Base-by-base conservation (phyloP, 2,113 vertebrate species). In the Leucopsar rothschildi region DNA sequence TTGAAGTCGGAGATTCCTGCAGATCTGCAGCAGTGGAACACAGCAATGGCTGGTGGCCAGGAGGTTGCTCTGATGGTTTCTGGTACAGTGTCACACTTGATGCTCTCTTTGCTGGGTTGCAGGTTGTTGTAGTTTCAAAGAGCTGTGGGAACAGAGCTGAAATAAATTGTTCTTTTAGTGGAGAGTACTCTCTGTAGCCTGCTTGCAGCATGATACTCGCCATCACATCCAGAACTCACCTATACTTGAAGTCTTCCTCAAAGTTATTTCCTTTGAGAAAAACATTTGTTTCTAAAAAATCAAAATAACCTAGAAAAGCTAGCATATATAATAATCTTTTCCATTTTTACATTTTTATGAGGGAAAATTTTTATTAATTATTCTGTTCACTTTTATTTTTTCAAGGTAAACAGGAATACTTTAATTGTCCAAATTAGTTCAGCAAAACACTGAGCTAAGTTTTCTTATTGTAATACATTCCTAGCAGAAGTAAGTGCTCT, bases 71-170 rank as follows among this genome's bases (percentile, higher is more conserved):
- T 61, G 73, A 14, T 16, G 52, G 33, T 24, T 85, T 77, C 82
- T 90, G 85, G 21, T 72, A 10, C 37, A 39, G 49, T 53, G 57
- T 66, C 78, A 66, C 55, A 72, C 9, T 87, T 55, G 70, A 6
- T 0, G 12, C 31, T 59, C 12, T 44, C 78, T 90, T 59, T 79
- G 35, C 42, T 83, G 77, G 8, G 19, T 25, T 81, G 70, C 94
- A 97, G 93, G 93, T 90, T 92, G 52, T 21, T 90, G 90, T 70
- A 49, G 39, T 82, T 95, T 90, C 55, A 88, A 88, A 84, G 45
- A 28, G 15, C 35, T 92, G 33, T 57, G 63, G 45, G 84, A 95
- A 69, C 63, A 73, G 40, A 59, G 65, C 50, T 60, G 49, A 92
- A 89, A 93, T 31, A 84, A 75, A 56, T 70, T 53, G 31, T 31